Evolutionary conservation across 2,888 invertebrate genomes (phyloP).

Genomic region (Dasysyrphus albostriatus): DNA sequence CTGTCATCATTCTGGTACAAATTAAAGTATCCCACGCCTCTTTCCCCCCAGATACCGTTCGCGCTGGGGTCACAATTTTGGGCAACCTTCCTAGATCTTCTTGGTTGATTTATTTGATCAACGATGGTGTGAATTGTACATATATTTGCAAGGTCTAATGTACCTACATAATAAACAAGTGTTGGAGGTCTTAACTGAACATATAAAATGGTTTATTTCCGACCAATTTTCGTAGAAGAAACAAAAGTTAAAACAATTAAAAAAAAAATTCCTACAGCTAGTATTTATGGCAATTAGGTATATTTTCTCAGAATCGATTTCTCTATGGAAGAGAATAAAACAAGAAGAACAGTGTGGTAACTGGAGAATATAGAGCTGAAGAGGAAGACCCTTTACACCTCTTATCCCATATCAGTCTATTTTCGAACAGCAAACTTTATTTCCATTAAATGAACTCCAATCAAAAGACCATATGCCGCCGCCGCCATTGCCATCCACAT

Average conservation of each 20-base stretch:
- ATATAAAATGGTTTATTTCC: too few species aligned
- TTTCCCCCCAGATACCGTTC: too few species aligned
- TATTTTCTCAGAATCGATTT: slow-evolving; percentile 41
- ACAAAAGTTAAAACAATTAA: not conserved
- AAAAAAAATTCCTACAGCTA: not conserved
- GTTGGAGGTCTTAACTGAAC: too few species aligned
- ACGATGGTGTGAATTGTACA: too few species aligned
- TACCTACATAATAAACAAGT: too few species aligned
- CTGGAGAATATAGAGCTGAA: not conserved
- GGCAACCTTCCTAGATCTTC: too few species aligned
- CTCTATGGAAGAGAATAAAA: not conserved
- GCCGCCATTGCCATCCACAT: slow-evolving; percentile 25
- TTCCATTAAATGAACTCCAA: slow-evolving; percentile 66
- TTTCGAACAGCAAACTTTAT: slow-evolving; percentile 42
- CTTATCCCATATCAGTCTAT: slow-evolving; percentile 27
- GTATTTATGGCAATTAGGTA: slow-evolving; percentile 26
- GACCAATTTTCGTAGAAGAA: not conserved
- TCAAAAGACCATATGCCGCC: slow-evolving; percentile 74
- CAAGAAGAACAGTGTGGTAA: not conserved
- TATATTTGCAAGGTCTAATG: too few species aligned
- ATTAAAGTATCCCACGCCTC: too few species aligned
- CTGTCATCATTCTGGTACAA: too few species aligned
- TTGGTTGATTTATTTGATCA: too few species aligned
- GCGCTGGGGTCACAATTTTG: too few species aligned
- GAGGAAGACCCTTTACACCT: slow-evolving; percentile 6